Base-by-base conservation (phyloP, 2,888 invertebrate species). In the Caenorhabditis macrosperma region DNA sequence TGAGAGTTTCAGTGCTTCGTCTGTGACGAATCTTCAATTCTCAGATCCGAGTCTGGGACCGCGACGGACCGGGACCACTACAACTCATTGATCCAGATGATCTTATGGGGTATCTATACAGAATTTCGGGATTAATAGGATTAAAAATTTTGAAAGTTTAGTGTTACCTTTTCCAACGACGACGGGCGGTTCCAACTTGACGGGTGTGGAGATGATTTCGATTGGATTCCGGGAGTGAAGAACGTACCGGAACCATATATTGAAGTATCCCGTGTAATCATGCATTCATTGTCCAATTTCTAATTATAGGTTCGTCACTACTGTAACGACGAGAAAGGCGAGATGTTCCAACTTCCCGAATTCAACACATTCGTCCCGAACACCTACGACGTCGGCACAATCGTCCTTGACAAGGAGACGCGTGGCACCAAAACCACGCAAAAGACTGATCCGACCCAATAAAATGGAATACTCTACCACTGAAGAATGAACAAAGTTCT, bases 191-290 rank as follows among this genome's bases (percentile, higher is more conserved):
- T 89, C 82, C 85, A 87, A 52, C 75, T 90, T 30, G 89, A 90
- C 59, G 90, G 90, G 10, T 90, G 90, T 75, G 90, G 87, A 17
- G 86, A 88, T 59, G 90, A 90, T 72, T 86, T 88, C 69, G 86
- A 90, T 77, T 90, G 88, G 87, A 67, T 90, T 35, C 89, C 89
- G 17, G 89, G 89, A 78, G 82, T 89, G 15, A 83, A 82, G 61
- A 88, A 88, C 67, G 50, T 69, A 10, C 84, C 87, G 57, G 83
- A 86, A 59, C 84, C 87, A 20, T 86, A 85, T 64, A 85, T 89
- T 55, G 81, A 86, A 77, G 83, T 85, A 50, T 28, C 35, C 20
- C 20, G 24, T 26, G 17, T n/a, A n/a, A n/a, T 26, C 38, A 55
- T 60, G 6, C 26, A 52, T 26, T 24, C 24, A 7, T 44, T 12